Base-by-base conservation (phyloP, 2,797 vertebrate genomes). In the Tympanoctomys barrerae region DNA sequence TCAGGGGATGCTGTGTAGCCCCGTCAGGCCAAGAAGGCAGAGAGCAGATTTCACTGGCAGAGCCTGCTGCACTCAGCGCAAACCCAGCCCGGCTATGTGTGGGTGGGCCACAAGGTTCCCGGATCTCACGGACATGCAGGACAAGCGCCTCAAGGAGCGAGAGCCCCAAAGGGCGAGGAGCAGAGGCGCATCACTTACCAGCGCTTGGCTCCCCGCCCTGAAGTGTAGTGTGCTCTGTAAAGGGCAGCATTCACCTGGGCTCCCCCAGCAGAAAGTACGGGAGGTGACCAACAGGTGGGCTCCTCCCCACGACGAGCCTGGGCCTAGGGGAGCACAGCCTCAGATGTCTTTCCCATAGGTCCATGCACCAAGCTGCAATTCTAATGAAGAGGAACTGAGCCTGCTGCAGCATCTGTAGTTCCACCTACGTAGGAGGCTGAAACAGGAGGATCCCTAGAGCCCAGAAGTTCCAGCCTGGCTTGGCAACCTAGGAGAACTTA, bases 1-100 rank as follows among this genome's bases (percentile, higher is more conserved):
- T 24, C 3, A 1, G 12, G 57, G 18, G 18, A 36, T 26, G 16
- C 39, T 19, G 71, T 10, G 7, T 9, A 42, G n/a, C 33, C 16
- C 22, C 11, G 16, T 18, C 9, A 16, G 24, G 71, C 13, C 31
- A 24, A 49, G 31, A 84, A 26, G 33, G 82, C 46, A 26, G 64
- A 24, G 13, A 85, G 16, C 5, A 52, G 31, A 52, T 24, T 18
- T 36, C 39, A 68, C 26, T 0, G 24, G 75, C 39, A 68, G 31
- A 21, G 62, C 6, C 66, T 36, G 59, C 33, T 21, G 33, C 18
- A 81, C 42, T 19, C 54, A 19, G 46, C 52, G 11, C 24, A 90
- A 77, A 36, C 36, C 10, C 59, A 39, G 1, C 0, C 22, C 12
- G 11, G 71, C 31, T 31, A 31, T 39, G 14, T 5, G 2, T 8